These are phyloP conservation scores for Otolemur garnettii DNA, from an alignment of 2,113 vertebrate species.

Conservation along the genomic window DNA sequence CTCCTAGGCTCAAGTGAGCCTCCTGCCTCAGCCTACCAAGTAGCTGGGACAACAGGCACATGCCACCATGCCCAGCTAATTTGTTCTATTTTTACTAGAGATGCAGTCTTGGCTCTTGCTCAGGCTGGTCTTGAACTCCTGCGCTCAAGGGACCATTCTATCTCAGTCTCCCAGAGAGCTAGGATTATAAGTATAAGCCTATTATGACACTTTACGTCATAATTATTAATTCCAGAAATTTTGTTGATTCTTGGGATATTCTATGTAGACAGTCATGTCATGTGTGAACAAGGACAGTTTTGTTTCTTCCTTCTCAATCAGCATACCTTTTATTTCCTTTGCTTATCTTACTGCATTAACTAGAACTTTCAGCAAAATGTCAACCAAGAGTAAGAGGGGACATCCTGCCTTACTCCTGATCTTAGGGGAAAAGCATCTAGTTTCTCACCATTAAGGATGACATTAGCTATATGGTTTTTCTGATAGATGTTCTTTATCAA, in stretches of 20 bases:
- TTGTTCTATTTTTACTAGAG: too few relatives aligned
- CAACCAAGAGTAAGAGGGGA: neutral
- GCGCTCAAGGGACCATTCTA: too few relatives aligned
- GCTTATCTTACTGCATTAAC: neutral
- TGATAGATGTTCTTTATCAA: neutral
- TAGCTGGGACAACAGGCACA: too few relatives aligned
- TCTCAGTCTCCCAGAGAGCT: too few relatives aligned
- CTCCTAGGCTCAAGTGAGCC: too few relatives aligned
- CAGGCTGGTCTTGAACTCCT: too few relatives aligned
- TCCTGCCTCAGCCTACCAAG: too few relatives aligned
- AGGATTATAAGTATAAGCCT: too few relatives aligned
- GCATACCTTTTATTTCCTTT: neutral
- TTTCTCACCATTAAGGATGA: neutral
- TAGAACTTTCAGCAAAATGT: neutral
- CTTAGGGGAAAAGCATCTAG: neutral
- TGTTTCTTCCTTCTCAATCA: neutral
- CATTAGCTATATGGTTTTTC: neutral
- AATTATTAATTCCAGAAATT: neutral
- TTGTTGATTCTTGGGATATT: neutral
- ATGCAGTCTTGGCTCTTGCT: too few relatives aligned
- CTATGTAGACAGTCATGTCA: neutral
- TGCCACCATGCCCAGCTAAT: too few relatives aligned
- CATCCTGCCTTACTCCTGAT: neutral
- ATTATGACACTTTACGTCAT: too few relatives aligned
- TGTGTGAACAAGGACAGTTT: conserved; percentile 12